These are phyloP conservation scores for Nesidiocoris tenuis DNA, from an alignment of 2,888 invertebrate genomes.

Conservation along the genomic window DNA sequence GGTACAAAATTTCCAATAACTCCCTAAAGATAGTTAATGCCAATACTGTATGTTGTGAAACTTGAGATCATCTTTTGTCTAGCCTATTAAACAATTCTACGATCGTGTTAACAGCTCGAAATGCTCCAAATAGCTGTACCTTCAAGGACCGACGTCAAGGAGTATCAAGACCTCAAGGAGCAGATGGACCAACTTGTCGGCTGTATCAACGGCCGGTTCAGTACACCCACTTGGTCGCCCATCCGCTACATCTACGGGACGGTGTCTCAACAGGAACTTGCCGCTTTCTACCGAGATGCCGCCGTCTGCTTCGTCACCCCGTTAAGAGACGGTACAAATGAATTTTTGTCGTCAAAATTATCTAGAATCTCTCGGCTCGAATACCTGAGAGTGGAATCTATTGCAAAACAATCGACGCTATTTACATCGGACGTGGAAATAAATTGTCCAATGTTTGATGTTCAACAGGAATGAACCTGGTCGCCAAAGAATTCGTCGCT, in stretches of 20 bases:
- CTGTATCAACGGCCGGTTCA: slow-evolving; percentile 82
- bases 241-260: slow-evolving; percentile 87
- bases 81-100: neutral
- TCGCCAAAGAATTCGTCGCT: slow-evolving; percentile 89
- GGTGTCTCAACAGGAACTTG: slow-evolving; percentile 80
- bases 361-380: too few relatives aligned
- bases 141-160: slow-evolving; percentile 84
- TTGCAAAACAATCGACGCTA: too few relatives aligned
- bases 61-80: too few relatives aligned
- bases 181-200: slow-evolving; percentile 89
- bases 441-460: too few relatives aligned
- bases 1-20: too few relatives aligned
- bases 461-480: slow-evolving; percentile 76
- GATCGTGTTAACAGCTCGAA: slow-evolving; percentile 59
- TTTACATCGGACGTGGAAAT: too few relatives aligned
- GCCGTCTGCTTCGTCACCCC: slow-evolving; percentile 86
- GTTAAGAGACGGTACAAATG: slow-evolving; percentile 73
- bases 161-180: slow-evolving; percentile 85
- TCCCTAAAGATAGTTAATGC: too few relatives aligned
- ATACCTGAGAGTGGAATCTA: too few relatives aligned
- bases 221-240: slow-evolving; percentile 90
- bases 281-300: slow-evolving; percentile 82
- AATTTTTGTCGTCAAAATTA: too few relatives aligned
- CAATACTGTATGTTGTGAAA: too few relatives aligned
- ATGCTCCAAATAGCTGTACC: slow-evolving; percentile 84